Base-by-base conservation (phyloP, 2,113 vertebrate species). In the Bambusicola thoracicus region DNA sequence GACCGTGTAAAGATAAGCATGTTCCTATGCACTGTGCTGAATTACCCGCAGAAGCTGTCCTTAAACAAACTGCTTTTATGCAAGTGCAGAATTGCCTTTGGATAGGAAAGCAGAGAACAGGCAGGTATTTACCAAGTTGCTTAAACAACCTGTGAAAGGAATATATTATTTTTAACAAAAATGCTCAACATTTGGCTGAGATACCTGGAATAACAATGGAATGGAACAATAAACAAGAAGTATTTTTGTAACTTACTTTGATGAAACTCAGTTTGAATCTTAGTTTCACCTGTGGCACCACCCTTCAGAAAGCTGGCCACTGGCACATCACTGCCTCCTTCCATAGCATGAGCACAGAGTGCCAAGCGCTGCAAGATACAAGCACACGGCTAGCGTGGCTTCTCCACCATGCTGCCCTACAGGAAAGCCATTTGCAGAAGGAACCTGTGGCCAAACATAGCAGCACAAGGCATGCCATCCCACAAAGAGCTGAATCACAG, bases 111-210 rank as follows among this genome's bases (percentile, higher is more conserved):
- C 32, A 89, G 41, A 85, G 68, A 61, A 85, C 8, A 4, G 34
- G 25, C 77, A 90, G n/a, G 65, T 90, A 93, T 93, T 89, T 81
- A 92, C 77, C 75, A 79, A 73, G 92, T 94, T 92, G 93, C 65
- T 74, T 19, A 86, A 91, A 68, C 75, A 89, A 32, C 14, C 36
- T 62, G 6, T 20, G 27, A 93, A 66, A 87, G 80, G 65, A 93
- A 78, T 38, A 92, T 10, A 44, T 73, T 86, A 67, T 55, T 85
- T 95, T 93, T 93, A 89, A 87, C 76, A 83, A 88, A 95, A 97
- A 74, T 67, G 65, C 4, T 11, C 67, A 66, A 85, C 59, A 40
- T 72, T 46, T 59, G 91, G 69, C 85, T 93, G 79, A 93, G 46
- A 86, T 78, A 84, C 11, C 79, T 59, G 65, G 85, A 97, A 86